phyloP scores from a whole-genome alignment of 1,140 invertebrate species.

The Pachypsylla venusta region DNA sequence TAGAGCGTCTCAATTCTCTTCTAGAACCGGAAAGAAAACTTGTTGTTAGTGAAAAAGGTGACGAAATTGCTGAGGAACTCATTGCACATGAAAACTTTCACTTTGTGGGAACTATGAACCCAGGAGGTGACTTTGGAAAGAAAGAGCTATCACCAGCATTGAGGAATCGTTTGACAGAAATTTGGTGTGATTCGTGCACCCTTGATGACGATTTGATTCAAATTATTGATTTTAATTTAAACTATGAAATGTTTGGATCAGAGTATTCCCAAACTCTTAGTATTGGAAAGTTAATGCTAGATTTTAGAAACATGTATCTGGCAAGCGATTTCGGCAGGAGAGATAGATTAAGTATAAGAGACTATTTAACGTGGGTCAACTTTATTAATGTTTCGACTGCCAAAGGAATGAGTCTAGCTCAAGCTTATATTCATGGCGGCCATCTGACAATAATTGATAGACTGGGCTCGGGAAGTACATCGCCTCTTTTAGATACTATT shows the following conservation, averaged over 20 bases:
- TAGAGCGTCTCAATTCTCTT: constrained; percentile 93
- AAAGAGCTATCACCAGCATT: constrained; percentile 97
- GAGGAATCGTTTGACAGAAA: constrained; percentile 95
- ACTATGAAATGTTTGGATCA: constrained; percentile 35
- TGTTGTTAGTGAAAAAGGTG: constrained; percentile 76
- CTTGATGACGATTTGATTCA: constrained; percentile 51
- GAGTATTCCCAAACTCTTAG: constrained; percentile 39
- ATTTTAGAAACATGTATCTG: constrained; percentile 67
- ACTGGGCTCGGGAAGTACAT: constrained; percentile 21
- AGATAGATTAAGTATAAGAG: constrained; percentile 77
- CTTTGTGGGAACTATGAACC: constrained; percentile 98
- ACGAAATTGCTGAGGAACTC: constrained; percentile 35
- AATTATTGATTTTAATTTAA: constrained; percentile 61
- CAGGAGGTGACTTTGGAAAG: constrained; percentile 98
- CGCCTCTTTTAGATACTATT: not conserved
- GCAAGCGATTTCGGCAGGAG: constrained; percentile 54
- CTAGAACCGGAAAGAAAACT: constrained; percentile 80
- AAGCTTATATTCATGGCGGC: constrained; percentile 75
- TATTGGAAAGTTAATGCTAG: constrained; percentile 51
- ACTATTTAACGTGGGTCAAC: constrained; percentile 81
- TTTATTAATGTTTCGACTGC: constrained; percentile 61
- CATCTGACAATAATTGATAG: constrained; percentile 83
- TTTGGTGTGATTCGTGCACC: constrained; percentile 79
- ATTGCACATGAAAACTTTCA: constrained; percentile 70
- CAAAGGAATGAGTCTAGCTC: constrained; percentile 33